Conservation (phyloP, 2,888 invertebrate species). For the Meganola albula region DNA sequence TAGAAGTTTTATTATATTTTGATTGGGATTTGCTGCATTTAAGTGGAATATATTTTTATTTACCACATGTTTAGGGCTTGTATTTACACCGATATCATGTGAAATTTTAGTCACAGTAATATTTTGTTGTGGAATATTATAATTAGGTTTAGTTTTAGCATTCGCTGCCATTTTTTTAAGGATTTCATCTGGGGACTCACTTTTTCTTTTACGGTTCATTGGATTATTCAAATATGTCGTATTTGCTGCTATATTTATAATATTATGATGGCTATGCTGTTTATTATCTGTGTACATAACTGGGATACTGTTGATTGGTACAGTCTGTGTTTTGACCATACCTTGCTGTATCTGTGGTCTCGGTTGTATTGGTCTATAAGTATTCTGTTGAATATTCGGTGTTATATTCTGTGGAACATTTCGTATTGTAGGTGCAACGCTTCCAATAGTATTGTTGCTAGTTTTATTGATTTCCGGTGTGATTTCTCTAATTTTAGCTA, state of each 20-base stretch:
- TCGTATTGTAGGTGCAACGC: constrained; percentile 16
- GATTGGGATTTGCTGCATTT: constrained; percentile 14
- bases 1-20: constrained; percentile 9
- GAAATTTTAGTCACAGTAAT: constrained; percentile 30
- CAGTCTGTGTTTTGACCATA: constrained; percentile 11
- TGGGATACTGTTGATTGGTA: constrained; percentile 16
- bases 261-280: constrained; percentile 12
- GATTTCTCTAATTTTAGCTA: constrained; percentile 17
- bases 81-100: constrained; percentile 36
- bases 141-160: constrained; percentile 14
- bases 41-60: constrained; percentile 19
- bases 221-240: constrained; percentile 18
- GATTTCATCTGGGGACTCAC: constrained; percentile 59
- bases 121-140: constrained; percentile 23
- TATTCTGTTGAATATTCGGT: too few species aligned
- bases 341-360: constrained; percentile 32
- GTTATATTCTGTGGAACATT: constrained; percentile 31
- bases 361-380: constrained; percentile 51
- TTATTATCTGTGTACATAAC: constrained; percentile 16
- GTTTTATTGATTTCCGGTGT: constrained; percentile 15
- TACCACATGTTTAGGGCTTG: constrained; percentile 36
- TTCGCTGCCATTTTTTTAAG: constrained; percentile 36
- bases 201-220: constrained; percentile 52
- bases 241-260: constrained; percentile 12
- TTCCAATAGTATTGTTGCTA: constrained; percentile 9